Conservation (phyloP, 2,888 invertebrate species). For the Gymnocheta viridis region DNA sequence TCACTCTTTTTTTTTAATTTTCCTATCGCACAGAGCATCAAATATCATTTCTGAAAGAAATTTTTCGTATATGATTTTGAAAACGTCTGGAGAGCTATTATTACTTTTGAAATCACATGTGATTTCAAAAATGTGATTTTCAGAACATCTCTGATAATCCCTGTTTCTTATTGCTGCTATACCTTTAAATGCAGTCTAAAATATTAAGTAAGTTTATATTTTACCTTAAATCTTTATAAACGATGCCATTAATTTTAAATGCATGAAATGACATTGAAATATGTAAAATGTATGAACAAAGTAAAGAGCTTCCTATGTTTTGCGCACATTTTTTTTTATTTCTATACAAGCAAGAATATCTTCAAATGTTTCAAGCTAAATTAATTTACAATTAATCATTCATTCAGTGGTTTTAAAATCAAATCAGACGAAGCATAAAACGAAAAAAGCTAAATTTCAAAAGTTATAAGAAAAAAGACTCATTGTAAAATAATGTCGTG, state of each 20-base stretch:
- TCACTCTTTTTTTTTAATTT: too few species aligned
- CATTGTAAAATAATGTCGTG: neutral
- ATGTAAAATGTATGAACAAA: neutral
- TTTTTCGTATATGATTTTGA: too few species aligned
- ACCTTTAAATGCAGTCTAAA: neutral
- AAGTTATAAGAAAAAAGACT: neutral
- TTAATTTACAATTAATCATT: conserved; percentile 39
- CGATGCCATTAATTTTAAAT: neutral
- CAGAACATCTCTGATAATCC: too few species aligned
- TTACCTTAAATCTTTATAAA: neutral
- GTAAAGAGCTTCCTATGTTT: neutral
- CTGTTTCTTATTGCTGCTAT: too few species aligned
- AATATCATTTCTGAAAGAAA: too few species aligned
- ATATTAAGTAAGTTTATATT: too few species aligned
- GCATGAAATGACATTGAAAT: neutral
- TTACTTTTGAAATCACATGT: too few species aligned
- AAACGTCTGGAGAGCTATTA: too few species aligned
- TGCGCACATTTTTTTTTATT: neutral
- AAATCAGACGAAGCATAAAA: neutral
- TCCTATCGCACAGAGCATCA: too few species aligned
- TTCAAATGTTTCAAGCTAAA: neutral
- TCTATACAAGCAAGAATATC: too few species aligned
- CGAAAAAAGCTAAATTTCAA: neutral
- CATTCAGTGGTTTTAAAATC: conserved; percentile 12
- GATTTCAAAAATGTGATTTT: too few species aligned